phyloP scores from a whole-genome alignment of 2,797 vertebrate genomes.

The Scleropages formosus region DNA sequence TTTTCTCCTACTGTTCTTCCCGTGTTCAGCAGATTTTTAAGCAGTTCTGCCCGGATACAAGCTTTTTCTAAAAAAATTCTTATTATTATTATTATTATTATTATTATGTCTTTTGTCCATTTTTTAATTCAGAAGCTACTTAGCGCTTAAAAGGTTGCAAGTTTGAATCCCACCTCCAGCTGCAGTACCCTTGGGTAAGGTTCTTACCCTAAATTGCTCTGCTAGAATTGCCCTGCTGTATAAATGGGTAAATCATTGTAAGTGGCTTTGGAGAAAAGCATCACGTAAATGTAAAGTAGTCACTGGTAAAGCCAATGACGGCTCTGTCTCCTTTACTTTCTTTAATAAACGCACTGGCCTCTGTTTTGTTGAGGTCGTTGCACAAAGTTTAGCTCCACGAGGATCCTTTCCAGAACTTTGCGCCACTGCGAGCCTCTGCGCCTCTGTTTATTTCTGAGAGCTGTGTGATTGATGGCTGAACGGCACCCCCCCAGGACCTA shows the following conservation, averaged over 20 bases:
- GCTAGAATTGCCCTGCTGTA: no score
- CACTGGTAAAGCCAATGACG: conserved; percentile 1
- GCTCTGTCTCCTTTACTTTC: conserved; percentile 11
- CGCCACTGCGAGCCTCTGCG: conserved; percentile 4
- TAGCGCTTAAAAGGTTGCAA: no score
- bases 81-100: no score
- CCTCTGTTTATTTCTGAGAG: conserved; percentile 11
- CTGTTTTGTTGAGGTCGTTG: conserved; percentile 11
- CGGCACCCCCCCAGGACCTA: neutral
- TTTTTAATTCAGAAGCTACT: no score
- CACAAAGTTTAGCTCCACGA: conserved; percentile 7
- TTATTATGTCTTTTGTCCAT: no score
- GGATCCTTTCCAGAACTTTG: neutral
- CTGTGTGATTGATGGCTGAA: conserved; percentile 7
- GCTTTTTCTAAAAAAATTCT: no score
- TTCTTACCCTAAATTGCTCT: no score
- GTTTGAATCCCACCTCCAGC: no score
- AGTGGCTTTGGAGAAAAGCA: neutral
- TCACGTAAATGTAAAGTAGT: neutral
- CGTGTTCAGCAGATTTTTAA: neutral
- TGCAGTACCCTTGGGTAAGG: no score
- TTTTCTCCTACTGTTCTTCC: neutral
- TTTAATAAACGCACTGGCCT: neutral
- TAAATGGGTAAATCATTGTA: no score
- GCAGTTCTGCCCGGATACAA: neutral